A percentile compares a stretch with the other conserved stretches of the same genome.
Evolutionary conservation across 2,888 invertebrate species (phyloP).

Genomic region (Melitaea athalia): DNA sequence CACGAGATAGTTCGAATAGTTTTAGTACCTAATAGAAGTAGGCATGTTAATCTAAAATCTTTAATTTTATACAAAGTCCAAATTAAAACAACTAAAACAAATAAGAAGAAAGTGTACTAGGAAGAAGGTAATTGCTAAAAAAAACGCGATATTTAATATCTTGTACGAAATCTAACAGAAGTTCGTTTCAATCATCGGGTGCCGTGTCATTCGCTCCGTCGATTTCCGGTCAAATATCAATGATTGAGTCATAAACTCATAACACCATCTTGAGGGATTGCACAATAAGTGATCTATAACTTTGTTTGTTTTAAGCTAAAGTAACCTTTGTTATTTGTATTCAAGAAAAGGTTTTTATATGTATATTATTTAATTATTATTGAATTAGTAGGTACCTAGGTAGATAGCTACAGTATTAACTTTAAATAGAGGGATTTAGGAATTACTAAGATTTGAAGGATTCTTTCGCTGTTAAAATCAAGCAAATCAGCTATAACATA

Average conservation of each 20-base stretch:
- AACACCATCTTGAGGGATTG: conserved; percentile 63
- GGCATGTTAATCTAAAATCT: too few species aligned
- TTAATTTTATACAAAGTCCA: too few species aligned
- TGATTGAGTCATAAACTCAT: conserved; percentile 30
- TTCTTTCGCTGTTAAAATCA: too few species aligned
- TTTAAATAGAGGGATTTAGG: too few species aligned
- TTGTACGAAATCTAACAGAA: conserved; percentile 3
- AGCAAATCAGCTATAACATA: too few species aligned
- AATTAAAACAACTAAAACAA: not conserved
- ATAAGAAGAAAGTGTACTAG: not conserved
- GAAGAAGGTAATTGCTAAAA: conserved; percentile 3
- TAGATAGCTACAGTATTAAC: too few species aligned
- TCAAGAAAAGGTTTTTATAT: too few species aligned
- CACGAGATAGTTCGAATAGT: too few species aligned
- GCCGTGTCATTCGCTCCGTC: conserved; percentile 20
- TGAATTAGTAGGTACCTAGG: too few species aligned
- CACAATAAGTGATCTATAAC: conserved; percentile 42
- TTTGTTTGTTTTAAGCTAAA: not conserved
- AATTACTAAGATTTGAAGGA: too few species aligned
- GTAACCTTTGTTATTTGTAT: not conserved
- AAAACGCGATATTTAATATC: not conserved
- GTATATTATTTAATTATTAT: too few species aligned
- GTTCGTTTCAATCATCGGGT: conserved; percentile 2
- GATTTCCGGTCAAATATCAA: conserved; percentile 49
- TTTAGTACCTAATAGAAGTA: too few species aligned